Conservation (phyloP, 1,140 invertebrate species). For the Drosophila pachea region DNA sequence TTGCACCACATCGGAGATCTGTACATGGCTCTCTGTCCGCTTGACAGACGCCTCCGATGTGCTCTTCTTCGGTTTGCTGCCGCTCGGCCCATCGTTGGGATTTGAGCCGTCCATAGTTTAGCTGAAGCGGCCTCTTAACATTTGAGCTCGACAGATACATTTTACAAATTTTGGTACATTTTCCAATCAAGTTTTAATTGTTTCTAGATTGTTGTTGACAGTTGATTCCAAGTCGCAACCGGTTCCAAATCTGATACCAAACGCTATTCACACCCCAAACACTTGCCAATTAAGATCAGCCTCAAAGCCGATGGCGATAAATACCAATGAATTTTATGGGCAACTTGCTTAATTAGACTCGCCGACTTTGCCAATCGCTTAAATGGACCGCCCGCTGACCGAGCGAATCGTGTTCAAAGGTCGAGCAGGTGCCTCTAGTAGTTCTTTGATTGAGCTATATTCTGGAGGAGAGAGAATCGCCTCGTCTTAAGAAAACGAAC, state of each 20-base stretch:
- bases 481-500: too few species aligned
- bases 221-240: conserved; percentile 35
- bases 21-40: too few species aligned
- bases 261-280: conserved; percentile 21
- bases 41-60: too few species aligned
- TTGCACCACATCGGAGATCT: too few species aligned
- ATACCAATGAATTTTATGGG: conserved; percentile 26
- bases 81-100: conserved; percentile 6
- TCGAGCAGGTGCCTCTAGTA: not conserved
- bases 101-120: conserved; percentile 41
- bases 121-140: conserved; percentile 26
- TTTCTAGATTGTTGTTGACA: conserved; percentile 32
- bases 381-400: conserved; percentile 20
- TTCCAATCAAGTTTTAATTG: conserved; percentile 28
- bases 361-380: conserved; percentile 18
- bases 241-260: conserved; percentile 32
- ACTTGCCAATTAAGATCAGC: conserved; percentile 31
- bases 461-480: too few species aligned
- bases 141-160: conserved; percentile 40
- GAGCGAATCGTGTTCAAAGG: conserved; percentile 12
- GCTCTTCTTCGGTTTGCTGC: not conserved
- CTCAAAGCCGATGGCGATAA: conserved; percentile 2
- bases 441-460: too few species aligned
- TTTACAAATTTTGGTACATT: conserved; percentile 60
- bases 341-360: conserved; percentile 15